These are phyloP conservation scores for Theonella swinhoei DNA, from an alignment of 37 sponge, comb jelly and placozoan species.

Conservation along the genomic window DNA sequence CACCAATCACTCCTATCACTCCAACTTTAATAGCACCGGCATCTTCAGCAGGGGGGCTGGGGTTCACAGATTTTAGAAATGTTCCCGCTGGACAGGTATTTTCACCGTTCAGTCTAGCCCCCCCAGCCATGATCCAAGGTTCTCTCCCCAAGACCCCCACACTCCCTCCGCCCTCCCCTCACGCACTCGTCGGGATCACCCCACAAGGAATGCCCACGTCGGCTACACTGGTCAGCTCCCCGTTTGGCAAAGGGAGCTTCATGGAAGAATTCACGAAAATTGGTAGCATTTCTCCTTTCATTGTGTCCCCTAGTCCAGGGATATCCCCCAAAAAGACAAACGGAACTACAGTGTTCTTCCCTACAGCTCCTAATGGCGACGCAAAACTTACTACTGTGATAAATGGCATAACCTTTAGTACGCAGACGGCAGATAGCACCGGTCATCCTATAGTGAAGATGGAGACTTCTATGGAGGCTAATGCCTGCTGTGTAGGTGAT, in stretches of 20 bases:
- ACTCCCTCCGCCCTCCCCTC: constrained; percentile 90
- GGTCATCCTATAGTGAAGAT: constrained; percentile 54
- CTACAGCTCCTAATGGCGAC: constrained; percentile 65
- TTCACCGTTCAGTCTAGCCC: constrained; percentile 72
- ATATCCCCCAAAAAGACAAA: constrained; percentile 46
- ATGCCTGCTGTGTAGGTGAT: constrained; percentile 45
- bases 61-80: constrained; percentile 33
- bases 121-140: constrained; percentile 48
- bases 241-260: constrained; percentile 45
- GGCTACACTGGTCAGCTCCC: constrained; percentile 51
- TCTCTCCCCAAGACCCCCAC: constrained; percentile 84
- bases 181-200: constrained; percentile 57
- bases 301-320: constrained; percentile 51
- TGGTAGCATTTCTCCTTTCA: constrained; percentile 53
- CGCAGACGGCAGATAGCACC: background rate
- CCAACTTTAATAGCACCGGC: constrained; percentile 69
- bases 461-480: constrained; percentile 27
- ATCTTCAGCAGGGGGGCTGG: background rate
- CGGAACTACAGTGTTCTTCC: constrained; percentile 59
- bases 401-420: constrained; percentile 42
- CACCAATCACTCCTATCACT: constrained; percentile 58
- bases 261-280: constrained; percentile 60
- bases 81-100: constrained; percentile 46
- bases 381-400: constrained; percentile 55
- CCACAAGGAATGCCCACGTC: constrained; percentile 62